A percentile compares a stretch with the other conserved stretches of the same genome.
Conservation (phyloP, 2,113 vertebrate genomes). For the Bothrops jararaca region DNA sequence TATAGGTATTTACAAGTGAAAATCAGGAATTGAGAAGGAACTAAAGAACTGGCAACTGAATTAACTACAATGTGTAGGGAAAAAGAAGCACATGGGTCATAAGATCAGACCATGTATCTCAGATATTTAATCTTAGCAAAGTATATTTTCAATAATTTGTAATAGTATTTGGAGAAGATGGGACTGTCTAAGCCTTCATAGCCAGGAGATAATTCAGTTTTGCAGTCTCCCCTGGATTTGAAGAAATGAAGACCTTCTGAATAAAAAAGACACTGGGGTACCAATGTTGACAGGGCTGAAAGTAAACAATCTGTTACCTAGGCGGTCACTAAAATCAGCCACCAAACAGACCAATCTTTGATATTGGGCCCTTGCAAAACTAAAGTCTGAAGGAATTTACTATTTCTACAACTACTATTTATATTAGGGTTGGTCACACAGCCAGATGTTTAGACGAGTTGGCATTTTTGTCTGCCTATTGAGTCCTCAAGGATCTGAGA, state of each 20-base stretch:
- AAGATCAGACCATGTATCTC: not conserved
- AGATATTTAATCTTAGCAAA: not conserved
- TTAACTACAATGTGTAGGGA: not conserved
- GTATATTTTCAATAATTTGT: not conserved
- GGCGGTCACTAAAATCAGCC: not conserved
- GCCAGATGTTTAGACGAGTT: not conserved
- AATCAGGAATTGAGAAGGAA: not conserved
- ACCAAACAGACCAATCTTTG: not conserved
- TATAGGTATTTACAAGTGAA: not conserved
- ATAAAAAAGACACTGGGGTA: not conserved
- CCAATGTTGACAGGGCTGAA: not conserved
- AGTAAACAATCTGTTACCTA: not conserved
- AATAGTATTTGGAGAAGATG: not conserved
- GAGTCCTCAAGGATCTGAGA: not conserved
- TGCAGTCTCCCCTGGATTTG: not conserved
- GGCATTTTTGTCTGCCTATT: not conserved
- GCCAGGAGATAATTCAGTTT: not conserved
- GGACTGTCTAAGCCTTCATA: not conserved
- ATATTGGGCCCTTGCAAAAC: not conserved
- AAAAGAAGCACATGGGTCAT: not conserved
- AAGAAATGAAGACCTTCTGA: not conserved
- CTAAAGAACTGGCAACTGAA: not conserved
- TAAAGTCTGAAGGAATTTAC: not conserved
- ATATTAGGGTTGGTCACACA: not conserved
- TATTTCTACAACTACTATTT: not conserved